Evolutionary conservation across 2,888 invertebrate genomes (phyloP).

Genomic region (Cinara cedri): DNA sequence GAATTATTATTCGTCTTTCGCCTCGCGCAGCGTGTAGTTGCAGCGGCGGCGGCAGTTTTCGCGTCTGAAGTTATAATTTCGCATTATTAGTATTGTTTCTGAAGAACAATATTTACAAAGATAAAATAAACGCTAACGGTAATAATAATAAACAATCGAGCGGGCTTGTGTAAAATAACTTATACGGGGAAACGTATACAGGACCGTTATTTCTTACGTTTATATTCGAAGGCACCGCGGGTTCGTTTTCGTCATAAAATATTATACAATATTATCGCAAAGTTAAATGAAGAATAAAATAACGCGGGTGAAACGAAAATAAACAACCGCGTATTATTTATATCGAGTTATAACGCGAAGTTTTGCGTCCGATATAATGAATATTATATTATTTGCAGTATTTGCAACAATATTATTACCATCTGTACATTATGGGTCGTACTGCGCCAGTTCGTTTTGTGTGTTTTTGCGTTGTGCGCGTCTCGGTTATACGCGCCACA

Average conservation of each 20-base stretch:
- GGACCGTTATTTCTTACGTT: no score
- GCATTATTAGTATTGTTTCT: no score
- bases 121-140: background rate
- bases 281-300: background rate
- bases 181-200: background rate
- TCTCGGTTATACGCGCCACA: no score
- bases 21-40: no score
- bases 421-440: background rate
- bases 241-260: background rate
- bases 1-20: no score
- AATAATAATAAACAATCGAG: conserved; percentile 3
- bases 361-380: background rate
- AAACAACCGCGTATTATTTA: background rate
- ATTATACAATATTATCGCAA: conserved; percentile 3
- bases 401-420: background rate
- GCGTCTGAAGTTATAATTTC: no score
- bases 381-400: background rate
- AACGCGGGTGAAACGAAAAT: background rate
- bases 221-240: background rate
- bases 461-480: no score
- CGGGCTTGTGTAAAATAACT: background rate
- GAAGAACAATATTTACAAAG: no score
- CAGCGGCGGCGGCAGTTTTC: no score
- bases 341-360: no score
- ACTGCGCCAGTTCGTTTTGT: no score